Percentiles rank a stretch among this genome's conserved stretches.
These are phyloP conservation scores for Diplosoma virens DNA, from an alignment of 23 tunicate species.

Conservation along the genomic window DNA sequence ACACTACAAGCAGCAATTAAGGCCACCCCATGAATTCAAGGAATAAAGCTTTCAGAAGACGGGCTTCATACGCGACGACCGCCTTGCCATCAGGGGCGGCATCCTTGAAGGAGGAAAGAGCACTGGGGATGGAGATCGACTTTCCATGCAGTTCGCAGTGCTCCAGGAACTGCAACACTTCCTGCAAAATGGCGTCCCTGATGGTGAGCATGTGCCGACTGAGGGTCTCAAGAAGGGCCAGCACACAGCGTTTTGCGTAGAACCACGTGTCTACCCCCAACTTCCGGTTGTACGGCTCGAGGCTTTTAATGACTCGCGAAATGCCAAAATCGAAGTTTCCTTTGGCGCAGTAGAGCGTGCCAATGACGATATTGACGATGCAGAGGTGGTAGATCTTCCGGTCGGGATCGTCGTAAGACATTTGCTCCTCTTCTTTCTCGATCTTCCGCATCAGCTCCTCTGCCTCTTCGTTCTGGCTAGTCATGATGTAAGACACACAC, in stretches of 20 bases:
- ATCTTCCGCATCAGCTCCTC: conserved; percentile 89
- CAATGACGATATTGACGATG: conserved; percentile 82
- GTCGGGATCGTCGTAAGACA: conserved; percentile 87
- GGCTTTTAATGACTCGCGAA: conserved; percentile 76
- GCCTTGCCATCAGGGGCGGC: conserved; percentile 95
- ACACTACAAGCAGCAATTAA: background rate
- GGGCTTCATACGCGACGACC: conserved; percentile 92
- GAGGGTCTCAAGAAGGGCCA: conserved; percentile 87
- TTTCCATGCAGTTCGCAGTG: conserved; percentile 90
- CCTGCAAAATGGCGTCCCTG: conserved; percentile 75
- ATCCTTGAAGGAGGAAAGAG: conserved; percentile 43
- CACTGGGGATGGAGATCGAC: conserved; percentile 61
- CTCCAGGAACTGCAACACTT: conserved; percentile 72
- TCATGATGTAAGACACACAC: conserved; percentile 92
- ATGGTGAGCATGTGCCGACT: conserved; percentile 88
- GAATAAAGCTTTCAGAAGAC: conserved; percentile 78
- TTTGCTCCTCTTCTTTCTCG: conserved; percentile 84
- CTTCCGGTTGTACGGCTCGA: conserved; percentile 84
- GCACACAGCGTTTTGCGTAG: conserved; percentile 87
- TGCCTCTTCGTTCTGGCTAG: conserved; percentile 90
- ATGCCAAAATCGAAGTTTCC: conserved; percentile 83
- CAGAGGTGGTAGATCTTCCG: conserved; percentile 76
- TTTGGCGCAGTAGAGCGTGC: conserved; percentile 81
- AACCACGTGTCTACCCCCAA: conserved; percentile 94
- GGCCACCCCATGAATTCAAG: conserved; percentile 82